Percentiles rank a stretch among this genome's conserved stretches.
These are phyloP conservation scores for Phaetusa simplex DNA, from an alignment of 2,113 vertebrate species.

Conservation along the genomic window DNA sequence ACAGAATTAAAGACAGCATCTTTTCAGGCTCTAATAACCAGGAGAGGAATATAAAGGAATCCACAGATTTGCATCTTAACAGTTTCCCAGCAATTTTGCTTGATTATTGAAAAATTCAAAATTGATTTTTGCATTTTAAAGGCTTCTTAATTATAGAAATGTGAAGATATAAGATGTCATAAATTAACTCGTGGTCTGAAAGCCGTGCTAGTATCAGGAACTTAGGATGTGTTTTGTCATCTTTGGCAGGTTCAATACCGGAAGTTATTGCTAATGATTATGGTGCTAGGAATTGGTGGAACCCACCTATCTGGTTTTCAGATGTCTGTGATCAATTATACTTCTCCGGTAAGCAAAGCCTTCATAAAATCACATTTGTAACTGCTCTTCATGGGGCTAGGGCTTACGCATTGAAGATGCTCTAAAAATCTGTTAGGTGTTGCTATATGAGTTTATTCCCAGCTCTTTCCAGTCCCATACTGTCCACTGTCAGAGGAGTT, in stretches of 20 bases:
- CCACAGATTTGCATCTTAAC: neutral
- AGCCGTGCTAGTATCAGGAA: neutral
- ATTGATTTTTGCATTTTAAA: neutral
- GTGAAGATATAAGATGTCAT: neutral
- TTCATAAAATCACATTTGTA: neutral
- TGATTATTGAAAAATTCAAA: neutral
- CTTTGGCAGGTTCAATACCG: conserved; percentile 43
- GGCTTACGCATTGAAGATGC: neutral
- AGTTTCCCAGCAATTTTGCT: neutral
- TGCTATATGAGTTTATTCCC: neutral
- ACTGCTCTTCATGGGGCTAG: neutral
- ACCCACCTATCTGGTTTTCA: conserved; percentile 80
- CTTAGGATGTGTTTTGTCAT: neutral
- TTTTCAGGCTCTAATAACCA: neutral
- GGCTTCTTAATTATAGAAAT: neutral
- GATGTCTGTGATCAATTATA: conserved; percentile 80
- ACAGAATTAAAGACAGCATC: neutral
- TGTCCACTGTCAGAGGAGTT: neutral
- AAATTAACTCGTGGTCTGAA: neutral
- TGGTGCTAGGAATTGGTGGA: conserved; percentile 80
- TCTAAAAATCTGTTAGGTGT: neutral
- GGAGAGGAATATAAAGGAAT: neutral
- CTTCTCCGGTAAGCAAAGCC: conserved; percentile 75
- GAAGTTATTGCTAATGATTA: conserved; percentile 23
- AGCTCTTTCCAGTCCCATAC: neutral